Percentiles rank a stretch among this genome's conserved stretches.
Conservation (phyloP, 1,140 invertebrate species). For the Drosophila grimshawi region DNA sequence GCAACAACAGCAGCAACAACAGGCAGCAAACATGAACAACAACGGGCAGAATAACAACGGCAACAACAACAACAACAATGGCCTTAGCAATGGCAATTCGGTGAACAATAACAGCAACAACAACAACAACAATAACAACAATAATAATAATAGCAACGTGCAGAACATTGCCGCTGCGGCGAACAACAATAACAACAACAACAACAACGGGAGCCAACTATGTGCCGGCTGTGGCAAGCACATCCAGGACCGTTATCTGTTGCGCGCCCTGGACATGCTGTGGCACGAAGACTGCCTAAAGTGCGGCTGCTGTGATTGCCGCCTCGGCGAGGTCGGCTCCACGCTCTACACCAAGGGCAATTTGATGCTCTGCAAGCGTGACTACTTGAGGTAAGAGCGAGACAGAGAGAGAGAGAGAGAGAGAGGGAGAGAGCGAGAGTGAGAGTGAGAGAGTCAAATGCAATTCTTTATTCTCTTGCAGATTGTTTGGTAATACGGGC, state of each 20-base stretch:
- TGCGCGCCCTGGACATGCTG: slow-evolving; percentile 95
- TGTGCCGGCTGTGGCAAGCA: slow-evolving; percentile 94
- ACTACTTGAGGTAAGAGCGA: slow-evolving; percentile 94
- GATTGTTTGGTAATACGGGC: slow-evolving; percentile 94
- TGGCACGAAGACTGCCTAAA: slow-evolving; percentile 99
- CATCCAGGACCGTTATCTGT: slow-evolving; percentile 92
- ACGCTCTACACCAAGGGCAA: slow-evolving; percentile 98
- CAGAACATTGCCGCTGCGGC: slow-evolving; percentile 72
- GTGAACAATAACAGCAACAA: slow-evolving; percentile 45
- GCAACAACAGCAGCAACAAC: slow-evolving; percentile 53
- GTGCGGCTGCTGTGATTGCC: slow-evolving; percentile 98
- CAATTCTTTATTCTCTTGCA: slow-evolving; percentile 69
- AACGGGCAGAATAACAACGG: slow-evolving; percentile 78
- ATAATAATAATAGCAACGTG: slow-evolving; percentile 56
- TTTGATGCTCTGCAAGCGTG: slow-evolving; percentile 98
- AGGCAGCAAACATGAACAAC: slow-evolving; percentile 81
- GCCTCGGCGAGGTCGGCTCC: slow-evolving; percentile 98
- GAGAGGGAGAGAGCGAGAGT: neutral
- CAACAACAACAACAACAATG: slow-evolving; percentile 58
- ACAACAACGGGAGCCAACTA: slow-evolving; percentile 88
- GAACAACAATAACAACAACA: slow-evolving; percentile 77
- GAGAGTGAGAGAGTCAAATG: neutral
- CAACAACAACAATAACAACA: slow-evolving; percentile 40
- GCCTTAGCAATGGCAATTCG: slow-evolving; percentile 47
- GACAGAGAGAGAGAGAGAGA: neutral